Evolutionary conservation across 2,113 vertebrate species (phyloP), one percentile per base, ranked within the genome.

Genomic region (Otolemur garnettii): DNA sequence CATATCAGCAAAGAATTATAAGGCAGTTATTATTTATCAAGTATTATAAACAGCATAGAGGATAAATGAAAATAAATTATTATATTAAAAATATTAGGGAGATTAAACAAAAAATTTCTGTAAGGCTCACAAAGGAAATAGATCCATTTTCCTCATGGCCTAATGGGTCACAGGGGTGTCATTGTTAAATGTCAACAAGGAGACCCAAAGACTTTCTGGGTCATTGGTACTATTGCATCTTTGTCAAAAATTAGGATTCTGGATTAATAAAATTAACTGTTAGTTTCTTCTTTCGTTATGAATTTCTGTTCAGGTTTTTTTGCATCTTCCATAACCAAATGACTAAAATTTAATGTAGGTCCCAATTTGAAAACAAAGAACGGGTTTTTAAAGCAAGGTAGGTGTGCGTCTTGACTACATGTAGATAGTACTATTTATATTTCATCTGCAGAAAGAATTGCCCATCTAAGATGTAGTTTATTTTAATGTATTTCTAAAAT

Each of bases 1-100:
- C 69, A 59, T 66, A 64, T 66, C 45, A 87, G 15, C 5, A 50
- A 93, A 82, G 13, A 71, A 59, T 89, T 74, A n/a, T 64, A 69
- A 77, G 35, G 35, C 15, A 87, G 13, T 53, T 82, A 28, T 93
- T 75, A 71, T 86, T 93, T 86, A 60, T 26, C 42, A 96, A 38
- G 14, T 75, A 74, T 9, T 83, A 21, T 42, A n/a, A 28, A 78
- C 80, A 4, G 21, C 4, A 80, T 11, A 80, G 2, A 28, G 2
- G 12, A 55, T 93, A 33, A 74, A 74, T 92, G 12, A 64, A 64
- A 10, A 7, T 33, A 55, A 66, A 69, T 19, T 19, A 8, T n/a
- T 87, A 5, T 17, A 80, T 90, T 28, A 28, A 42, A 74, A 81
- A 0, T 26, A 80, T 66, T 79, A 89, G 7, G 59, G 21, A 72